Evolutionary conservation across 2,888 invertebrate species (phyloP), one percentile per base, ranked within the genome.

Genomic region (Dynastes grantii): DNA sequence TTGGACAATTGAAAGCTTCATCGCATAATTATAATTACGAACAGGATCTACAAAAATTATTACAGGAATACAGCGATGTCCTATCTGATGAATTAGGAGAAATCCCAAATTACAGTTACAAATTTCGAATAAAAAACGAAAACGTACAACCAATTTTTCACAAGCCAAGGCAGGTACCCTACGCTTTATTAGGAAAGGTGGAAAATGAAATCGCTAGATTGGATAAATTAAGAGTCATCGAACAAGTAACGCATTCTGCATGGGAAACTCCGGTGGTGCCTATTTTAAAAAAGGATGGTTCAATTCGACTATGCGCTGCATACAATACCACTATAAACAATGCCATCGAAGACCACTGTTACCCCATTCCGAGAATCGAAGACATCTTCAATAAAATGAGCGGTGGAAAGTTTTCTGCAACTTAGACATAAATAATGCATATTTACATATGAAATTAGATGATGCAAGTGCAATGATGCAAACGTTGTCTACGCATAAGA

Each of bases 341-440:
- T 4, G 11, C 11, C 64, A 27, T 81, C 27, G 61, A 80, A 76
- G 78, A 80, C 11, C 71, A 77, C 53, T 27, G 73, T 45, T 80
- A 80, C 64, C 90, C 90, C 3, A 88, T 83, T 78, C 83, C 82
- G 22, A 76, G 76, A 78, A 78, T 81, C 22, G 78, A 83, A 68
- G 76, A 83, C 55, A 70, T 83, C 51, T 81, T 83, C 63, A 65
- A 70, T 9, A 79, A 82, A 70, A 70, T 84, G 76, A 75, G 73
- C 37, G 80, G 81, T 29, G 63, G 76, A 45, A 75, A 76, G 77
- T 80, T 40, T 84, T 82, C 40, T 81, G 76, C 70, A 79, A 53
- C 6, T 55, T 83, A 22, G 82, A 83, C 71, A 76, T 83, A 11
- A 53, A 61, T 61, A 76, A 81, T 55, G 82, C 81, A 11, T 83